Conservation (phyloP, 2,797 vertebrate genomes). For the Meda fulgida region DNA sequence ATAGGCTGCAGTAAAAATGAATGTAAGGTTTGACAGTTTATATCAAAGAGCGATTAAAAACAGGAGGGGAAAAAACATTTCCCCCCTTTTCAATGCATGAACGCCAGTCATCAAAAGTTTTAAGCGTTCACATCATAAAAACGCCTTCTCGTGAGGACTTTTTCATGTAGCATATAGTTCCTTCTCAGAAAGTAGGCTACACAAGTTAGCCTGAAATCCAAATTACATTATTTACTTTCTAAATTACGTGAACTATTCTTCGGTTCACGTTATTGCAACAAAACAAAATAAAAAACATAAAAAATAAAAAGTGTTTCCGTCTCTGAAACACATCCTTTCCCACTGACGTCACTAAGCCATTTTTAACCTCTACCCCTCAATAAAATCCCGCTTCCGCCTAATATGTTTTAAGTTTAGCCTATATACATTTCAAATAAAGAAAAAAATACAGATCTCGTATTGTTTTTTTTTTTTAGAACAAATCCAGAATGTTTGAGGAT, state of each 20-base stretch:
- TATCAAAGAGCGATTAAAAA: neutral
- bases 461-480: neutral
- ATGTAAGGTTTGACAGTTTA: neutral
- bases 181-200: neutral
- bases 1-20: neutral
- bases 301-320: rapidly evolving
- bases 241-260: neutral
- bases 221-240: neutral
- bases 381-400: neutral
- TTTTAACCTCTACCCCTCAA: neutral
- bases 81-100: neutral
- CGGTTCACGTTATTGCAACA: neutral
- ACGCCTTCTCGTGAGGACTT: neutral
- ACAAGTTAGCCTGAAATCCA: neutral
- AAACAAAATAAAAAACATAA: neutral
- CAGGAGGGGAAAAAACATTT: neutral
- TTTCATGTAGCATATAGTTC: neutral
- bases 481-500: neutral
- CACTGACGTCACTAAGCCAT: neutral
- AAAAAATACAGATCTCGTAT: neutral
- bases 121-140: neutral
- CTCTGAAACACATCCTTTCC: neutral
- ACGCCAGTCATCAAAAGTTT: neutral
- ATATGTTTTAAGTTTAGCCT: neutral
- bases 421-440: neutral